phyloP scores from a whole-genome alignment of 2,888 invertebrate genomes.

The Aphodius sticticus region DNA sequence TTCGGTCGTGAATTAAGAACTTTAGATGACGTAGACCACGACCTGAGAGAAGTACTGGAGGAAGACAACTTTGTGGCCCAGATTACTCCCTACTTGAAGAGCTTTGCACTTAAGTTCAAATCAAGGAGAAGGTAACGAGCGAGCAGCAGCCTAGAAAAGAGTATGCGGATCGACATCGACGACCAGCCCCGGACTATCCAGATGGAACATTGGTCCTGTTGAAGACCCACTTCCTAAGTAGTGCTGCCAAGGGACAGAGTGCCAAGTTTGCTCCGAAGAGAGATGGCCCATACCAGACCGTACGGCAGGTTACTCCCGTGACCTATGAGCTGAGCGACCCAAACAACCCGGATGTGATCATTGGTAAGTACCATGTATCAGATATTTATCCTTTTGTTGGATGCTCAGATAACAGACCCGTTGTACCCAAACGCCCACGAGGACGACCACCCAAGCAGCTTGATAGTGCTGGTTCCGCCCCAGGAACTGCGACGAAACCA shows the following conservation, averaged over 20 bases:
- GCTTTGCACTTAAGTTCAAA: neutral
- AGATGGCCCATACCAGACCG: too few relatives aligned
- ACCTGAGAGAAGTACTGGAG: conserved; percentile 29
- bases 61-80: conserved; percentile 27
- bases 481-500: too few relatives aligned
- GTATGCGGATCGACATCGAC: conserved; percentile 5
- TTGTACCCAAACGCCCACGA: too few relatives aligned
- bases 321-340: too few relatives aligned
- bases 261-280: conserved; percentile 20
- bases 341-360: too few relatives aligned
- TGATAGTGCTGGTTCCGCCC: too few relatives aligned
- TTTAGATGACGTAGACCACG: conserved; percentile 37
- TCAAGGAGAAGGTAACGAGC: conserved; percentile 13
- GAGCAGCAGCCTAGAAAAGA: conserved; percentile 26
- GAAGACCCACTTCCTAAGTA: conserved; percentile 6
- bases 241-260: neutral
- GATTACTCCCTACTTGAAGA: too few relatives aligned
- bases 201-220: conserved; percentile 4
- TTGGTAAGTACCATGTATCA: too few relatives aligned
- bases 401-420: too few relatives aligned
- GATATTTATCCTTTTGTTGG: too few relatives aligned
- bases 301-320: too few relatives aligned
- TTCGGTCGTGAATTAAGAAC: conserved; percentile 34
- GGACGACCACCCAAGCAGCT: too few relatives aligned
- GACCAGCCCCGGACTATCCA: neutral